Evolutionary conservation across 2,113 vertebrate species (phyloP).

Genomic region (Nannospalax galili): DNA sequence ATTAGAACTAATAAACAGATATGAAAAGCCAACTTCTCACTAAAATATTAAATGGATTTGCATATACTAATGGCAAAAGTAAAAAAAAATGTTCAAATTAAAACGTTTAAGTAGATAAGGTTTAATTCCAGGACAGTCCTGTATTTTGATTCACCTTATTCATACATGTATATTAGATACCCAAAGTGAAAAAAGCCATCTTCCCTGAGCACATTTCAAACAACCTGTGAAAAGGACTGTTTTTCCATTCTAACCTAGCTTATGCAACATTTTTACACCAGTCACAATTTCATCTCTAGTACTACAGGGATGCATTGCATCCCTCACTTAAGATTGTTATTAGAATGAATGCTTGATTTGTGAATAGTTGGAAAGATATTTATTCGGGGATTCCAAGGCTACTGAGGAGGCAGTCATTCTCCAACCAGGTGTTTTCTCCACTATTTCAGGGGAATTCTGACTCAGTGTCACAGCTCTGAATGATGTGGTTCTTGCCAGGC

Average conservation of each 20-base stretch:
- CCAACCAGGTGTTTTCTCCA: slow-evolving; percentile 44
- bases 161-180: background rate
- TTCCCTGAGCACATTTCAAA: slow-evolving; percentile 40
- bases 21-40: background rate
- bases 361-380: slow-evolving; percentile 51
- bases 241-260: slow-evolving; percentile 23
- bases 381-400: slow-evolving; percentile 38
- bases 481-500: background rate
- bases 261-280: background rate
- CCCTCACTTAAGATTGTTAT: slow-evolving; percentile 22
- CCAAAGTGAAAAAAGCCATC: background rate
- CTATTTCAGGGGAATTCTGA: slow-evolving; percentile 47
- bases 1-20: slow-evolving; percentile 31
- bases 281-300: background rate
- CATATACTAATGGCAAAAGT: background rate
- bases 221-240: slow-evolving; percentile 19
- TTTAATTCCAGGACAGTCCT: background rate
- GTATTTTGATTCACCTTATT: slow-evolving; percentile 2
- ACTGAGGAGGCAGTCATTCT: slow-evolving; percentile 19
- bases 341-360: slow-evolving; percentile 64
- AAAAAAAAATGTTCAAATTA: background rate
- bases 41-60: background rate
- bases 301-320: background rate
- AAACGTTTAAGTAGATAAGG: background rate
- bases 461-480: slow-evolving; percentile 8